phyloP scores from a whole-genome alignment of 2,113 vertebrate genomes.

The Tragulus kanchil region DNA sequence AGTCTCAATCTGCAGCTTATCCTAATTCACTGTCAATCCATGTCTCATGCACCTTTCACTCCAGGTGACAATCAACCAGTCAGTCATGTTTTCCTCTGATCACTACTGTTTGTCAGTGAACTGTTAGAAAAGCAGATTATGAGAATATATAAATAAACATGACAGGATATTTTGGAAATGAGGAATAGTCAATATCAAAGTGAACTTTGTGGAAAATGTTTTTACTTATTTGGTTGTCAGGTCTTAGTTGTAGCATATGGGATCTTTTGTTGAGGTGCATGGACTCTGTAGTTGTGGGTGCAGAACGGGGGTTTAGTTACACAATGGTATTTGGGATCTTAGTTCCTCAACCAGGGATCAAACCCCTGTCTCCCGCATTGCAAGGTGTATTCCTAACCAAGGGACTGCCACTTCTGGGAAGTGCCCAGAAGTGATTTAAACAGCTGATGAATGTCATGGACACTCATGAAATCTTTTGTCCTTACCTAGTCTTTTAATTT shows the following conservation, averaged over 20 bases:
- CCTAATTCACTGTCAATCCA: not conserved
- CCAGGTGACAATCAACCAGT: not conserved
- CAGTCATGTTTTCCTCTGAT: not conserved
- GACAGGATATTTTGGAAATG: not conserved
- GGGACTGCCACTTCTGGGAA: not conserved
- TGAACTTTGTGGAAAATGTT: not conserved
- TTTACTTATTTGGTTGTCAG: not conserved
- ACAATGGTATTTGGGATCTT: not conserved
- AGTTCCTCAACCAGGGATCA: not conserved
- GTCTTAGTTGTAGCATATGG: not conserved
- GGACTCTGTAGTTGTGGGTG: not conserved
- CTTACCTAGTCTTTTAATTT: not conserved
- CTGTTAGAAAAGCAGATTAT: not conserved
- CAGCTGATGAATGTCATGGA: not conserved
- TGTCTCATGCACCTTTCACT: not conserved
- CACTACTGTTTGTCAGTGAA: not conserved
- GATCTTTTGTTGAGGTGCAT: not conserved
- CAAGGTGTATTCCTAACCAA: not conserved
- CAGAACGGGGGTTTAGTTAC: not conserved
- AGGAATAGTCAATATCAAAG: not conserved
- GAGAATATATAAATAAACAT: not conserved
- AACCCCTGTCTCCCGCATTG: not conserved
- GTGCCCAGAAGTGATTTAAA: not conserved
- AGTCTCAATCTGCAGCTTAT: not conserved
- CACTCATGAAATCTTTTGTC: not conserved